Evolutionary conservation across 1,140 invertebrate species (phyloP).

Genomic region (Cataglyphis hispanica): DNA sequence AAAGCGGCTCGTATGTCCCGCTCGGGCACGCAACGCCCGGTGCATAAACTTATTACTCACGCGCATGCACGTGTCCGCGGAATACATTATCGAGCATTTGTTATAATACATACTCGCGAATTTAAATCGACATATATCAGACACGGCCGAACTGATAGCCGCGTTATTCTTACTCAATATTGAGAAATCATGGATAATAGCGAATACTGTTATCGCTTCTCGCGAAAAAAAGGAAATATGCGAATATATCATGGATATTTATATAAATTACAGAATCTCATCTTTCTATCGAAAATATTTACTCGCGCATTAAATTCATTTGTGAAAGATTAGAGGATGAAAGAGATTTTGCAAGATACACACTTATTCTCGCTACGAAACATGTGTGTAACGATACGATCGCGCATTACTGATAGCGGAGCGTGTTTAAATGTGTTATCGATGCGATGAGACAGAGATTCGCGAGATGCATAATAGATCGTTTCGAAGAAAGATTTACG

Average conservation of each 20-base stretch:
- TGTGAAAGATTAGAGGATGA: no score
- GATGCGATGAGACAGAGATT: neutral
- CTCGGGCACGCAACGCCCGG: constrained; percentile 20
- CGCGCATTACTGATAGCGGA: neutral
- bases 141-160: neutral
- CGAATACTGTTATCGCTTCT: neutral
- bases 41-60: constrained; percentile 43
- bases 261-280: no score
- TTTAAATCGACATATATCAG: constrained; percentile 28
- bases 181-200: neutral
- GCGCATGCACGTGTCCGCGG: constrained; percentile 30
- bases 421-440: neutral
- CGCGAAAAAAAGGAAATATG: neutral
- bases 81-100: constrained; percentile 50
- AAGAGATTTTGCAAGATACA: neutral
- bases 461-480: constrained; percentile 21
- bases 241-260: neutral
- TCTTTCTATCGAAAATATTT: no score
- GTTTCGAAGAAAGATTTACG: constrained; percentile 35
- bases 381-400: no score
- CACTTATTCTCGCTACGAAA: neutral
- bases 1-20: constrained; percentile 30
- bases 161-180: constrained; percentile 23
- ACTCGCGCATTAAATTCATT: neutral
- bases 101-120: constrained; percentile 48